A percentile compares a stretch with the other conserved stretches of the same genome.
These are phyloP conservation scores for Gopherus flavomarginatus DNA, from an alignment of 2,113 vertebrate genomes.

Conservation along the genomic window DNA sequence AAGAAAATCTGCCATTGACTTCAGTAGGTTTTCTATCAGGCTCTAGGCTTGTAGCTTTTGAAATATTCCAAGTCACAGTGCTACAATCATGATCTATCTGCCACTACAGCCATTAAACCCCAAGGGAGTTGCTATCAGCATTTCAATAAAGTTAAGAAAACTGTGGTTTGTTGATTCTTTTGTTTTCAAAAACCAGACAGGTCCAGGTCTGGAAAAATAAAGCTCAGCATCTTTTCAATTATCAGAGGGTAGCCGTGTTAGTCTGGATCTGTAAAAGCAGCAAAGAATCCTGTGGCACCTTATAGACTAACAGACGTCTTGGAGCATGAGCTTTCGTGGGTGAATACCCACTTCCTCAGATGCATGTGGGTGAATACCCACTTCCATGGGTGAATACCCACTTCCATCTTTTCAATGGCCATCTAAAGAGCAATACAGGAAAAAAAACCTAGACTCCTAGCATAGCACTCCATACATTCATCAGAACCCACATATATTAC, in stretches of 20 bases:
- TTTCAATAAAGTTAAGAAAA: not conserved
- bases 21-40: not conserved
- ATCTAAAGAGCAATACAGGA: not conserved
- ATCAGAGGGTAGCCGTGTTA: too few species aligned
- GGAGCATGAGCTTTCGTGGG: too few species aligned
- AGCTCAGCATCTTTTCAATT: not conserved
- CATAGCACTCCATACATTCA: not conserved
- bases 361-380: too few species aligned
- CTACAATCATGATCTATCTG: not conserved
- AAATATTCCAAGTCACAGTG: not conserved
- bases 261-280: too few species aligned
- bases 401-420: not conserved
- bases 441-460: not conserved
- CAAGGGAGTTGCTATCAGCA: not conserved
- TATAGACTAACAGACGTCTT: too few species aligned
- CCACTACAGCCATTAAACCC: not conserved
- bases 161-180: not conserved
- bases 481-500: not conserved
- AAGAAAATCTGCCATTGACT: not conserved
- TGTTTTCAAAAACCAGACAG: not conserved
- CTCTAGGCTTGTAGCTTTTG: not conserved
- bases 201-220: not conserved
- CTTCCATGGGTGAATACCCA: too few species aligned
- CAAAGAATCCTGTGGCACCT: too few species aligned
- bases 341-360: too few species aligned